Evolutionary conservation across 2,888 invertebrate genomes (phyloP).

Genomic region (Scaptomyza polygonia): DNA sequence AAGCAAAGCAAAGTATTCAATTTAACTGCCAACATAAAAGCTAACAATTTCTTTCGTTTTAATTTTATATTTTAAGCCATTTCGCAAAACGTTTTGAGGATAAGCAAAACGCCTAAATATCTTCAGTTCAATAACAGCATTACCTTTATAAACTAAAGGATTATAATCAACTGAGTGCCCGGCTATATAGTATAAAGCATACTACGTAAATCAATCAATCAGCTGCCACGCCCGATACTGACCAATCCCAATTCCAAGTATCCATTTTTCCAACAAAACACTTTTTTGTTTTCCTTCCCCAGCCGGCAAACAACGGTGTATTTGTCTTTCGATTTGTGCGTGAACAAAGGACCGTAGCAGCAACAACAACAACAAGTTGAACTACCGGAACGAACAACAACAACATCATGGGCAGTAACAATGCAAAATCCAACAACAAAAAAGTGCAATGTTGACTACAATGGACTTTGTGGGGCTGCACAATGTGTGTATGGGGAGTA

Average conservation of each 20-base stretch:
- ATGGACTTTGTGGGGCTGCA: constrained; percentile 15
- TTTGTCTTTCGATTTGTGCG: constrained; percentile 54
- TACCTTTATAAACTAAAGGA: neutral
- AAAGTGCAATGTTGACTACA: constrained; percentile 45
- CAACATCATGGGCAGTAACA: constrained; percentile 8
- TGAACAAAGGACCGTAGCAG: constrained; percentile 23
- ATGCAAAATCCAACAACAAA: constrained; percentile 37
- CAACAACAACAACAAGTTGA: constrained; percentile 13
- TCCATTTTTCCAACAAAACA: constrained; percentile 1
- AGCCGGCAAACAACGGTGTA: constrained; percentile 25
- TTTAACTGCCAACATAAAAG: too few relatives aligned
- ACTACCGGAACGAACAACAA: constrained; percentile 12
- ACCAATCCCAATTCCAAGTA: constrained; percentile 29
- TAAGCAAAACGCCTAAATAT: too few relatives aligned
- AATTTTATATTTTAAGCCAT: too few relatives aligned
- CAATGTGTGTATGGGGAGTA: neutral
- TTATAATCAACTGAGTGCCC: neutral
- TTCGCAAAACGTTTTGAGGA: too few relatives aligned
- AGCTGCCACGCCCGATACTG: constrained; percentile 11
- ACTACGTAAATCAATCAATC: constrained; percentile 41
- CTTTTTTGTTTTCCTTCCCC: constrained; percentile 7
- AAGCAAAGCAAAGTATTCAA: neutral
- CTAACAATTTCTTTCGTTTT: too few relatives aligned
- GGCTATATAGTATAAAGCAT: neutral
- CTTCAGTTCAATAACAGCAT: too few relatives aligned